Evolutionary conservation across 2,888 invertebrate genomes (phyloP).

Genomic region (Meiosimyza decipiens): DNA sequence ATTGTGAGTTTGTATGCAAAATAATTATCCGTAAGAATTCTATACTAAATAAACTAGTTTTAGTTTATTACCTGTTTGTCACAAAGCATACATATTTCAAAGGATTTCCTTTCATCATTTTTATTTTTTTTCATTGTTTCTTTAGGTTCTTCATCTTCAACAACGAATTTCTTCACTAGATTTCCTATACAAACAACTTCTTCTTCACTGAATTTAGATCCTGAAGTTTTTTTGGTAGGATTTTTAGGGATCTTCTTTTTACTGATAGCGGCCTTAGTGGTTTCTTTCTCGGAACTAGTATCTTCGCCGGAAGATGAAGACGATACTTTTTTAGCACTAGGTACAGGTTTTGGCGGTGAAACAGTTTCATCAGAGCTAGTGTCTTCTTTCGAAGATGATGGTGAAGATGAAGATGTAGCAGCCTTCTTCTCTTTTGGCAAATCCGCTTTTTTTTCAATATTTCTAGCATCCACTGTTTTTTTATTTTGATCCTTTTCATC

Average conservation of each 20-base stretch:
- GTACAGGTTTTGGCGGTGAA: constrained; percentile 10
- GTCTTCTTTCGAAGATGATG: background rate
- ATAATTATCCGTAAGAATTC: no score
- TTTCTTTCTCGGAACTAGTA: constrained; percentile 35
- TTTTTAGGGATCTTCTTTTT: constrained; percentile 16
- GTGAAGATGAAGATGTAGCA: constrained; percentile 26
- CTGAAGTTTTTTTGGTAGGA: constrained; percentile 35
- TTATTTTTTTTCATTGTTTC: constrained; percentile 26
- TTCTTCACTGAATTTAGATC: constrained; percentile 48
- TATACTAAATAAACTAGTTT: no score
- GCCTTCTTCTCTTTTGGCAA: background rate
- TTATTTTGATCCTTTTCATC: background rate
- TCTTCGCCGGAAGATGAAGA: constrained; percentile 29
- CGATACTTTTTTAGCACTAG: background rate
- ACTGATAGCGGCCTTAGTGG: background rate
- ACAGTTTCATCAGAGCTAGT: background rate
- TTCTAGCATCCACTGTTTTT: background rate
- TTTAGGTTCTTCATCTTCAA: constrained; percentile 54
- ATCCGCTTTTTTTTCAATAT: background rate
- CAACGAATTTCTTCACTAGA: constrained; percentile 47
- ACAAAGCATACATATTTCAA: constrained; percentile 54
- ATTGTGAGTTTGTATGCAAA: no score
- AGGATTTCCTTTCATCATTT: constrained; percentile 34
- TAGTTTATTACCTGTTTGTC: constrained; percentile 55
- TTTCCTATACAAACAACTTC: constrained; percentile 63